A percentile compares a stretch with the other conserved stretches of the same genome.
phyloP scores from a whole-genome alignment of 2,797 vertebrate species.

The Eptatretus atami region DNA sequence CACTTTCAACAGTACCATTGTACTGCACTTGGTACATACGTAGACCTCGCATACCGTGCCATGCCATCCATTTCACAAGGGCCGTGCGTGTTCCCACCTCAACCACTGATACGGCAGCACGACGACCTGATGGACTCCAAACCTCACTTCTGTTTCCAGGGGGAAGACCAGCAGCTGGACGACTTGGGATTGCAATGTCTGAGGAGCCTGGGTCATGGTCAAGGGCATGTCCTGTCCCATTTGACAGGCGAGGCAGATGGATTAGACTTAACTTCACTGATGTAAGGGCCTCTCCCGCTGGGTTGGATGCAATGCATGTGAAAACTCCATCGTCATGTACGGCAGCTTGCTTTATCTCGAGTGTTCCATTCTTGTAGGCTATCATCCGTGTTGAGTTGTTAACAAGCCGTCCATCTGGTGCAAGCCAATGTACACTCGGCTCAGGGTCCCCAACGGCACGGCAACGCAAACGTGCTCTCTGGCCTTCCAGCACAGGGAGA shows the following conservation, averaged over 20 bases:
- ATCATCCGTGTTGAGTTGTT: conserved; percentile 39
- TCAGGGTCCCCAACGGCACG: conserved; percentile 63
- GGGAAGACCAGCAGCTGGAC: conserved; percentile 16
- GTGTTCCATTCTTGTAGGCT: conserved; percentile 47
- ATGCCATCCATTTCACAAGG: conserved; percentile 39
- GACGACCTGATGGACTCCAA: conserved; percentile 15
- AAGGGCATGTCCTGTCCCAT: conserved; percentile 21
- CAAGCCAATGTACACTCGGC: conserved; percentile 53
- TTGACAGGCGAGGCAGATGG: conserved; percentile 29
- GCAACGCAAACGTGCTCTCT: conserved; percentile 39
- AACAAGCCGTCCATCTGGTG: conserved; percentile 43
- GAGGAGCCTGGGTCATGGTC: conserved; percentile 29
- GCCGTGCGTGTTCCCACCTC: conserved; percentile 45
- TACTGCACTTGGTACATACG: conserved; percentile 92
- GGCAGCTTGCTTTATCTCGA: conserved; percentile 38
- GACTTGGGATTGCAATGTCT: conserved; percentile 32
- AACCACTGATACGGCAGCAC: conserved; percentile 22
- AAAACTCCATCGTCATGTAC: conserved; percentile 39
- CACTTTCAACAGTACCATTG: conserved; percentile 53
- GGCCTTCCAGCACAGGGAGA: conserved; percentile 28
- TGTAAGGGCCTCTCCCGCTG: conserved; percentile 50
- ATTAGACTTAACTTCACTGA: conserved; percentile 37
- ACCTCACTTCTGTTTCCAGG: conserved; percentile 15
- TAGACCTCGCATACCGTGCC: conserved; percentile 23
- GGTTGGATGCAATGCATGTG: conserved; percentile 63